These are phyloP conservation scores for Hyppa rectilinea DNA, from an alignment of 2,888 invertebrate genomes.

Conservation along the genomic window DNA sequence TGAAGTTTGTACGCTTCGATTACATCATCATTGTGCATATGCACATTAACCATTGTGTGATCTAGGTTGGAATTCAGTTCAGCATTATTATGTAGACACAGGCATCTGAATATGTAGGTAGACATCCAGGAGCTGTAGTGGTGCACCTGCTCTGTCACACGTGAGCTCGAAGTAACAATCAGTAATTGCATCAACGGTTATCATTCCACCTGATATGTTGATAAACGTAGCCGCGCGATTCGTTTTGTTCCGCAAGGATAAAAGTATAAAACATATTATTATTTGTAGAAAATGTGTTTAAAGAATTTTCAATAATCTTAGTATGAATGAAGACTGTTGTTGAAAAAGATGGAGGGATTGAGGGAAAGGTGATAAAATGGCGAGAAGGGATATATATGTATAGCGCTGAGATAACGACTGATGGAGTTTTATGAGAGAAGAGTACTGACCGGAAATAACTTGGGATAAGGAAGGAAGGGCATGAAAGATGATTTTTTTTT, in stretches of 20 bases:
- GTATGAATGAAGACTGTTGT: too few species aligned
- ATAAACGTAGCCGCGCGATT: slow-evolving; percentile 43
- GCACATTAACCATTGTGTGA: slow-evolving; percentile 17
- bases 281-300: slow-evolving; percentile 1
- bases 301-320: background rate
- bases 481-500: too few species aligned
- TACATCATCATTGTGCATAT: slow-evolving; percentile 23
- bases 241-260: slow-evolving; percentile 17
- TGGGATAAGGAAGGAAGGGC: too few species aligned
- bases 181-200: slow-evolving; percentile 40
- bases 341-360: background rate
- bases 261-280: slow-evolving; percentile 18
- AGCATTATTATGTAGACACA: slow-evolving; percentile 4
- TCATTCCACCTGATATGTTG: slow-evolving; percentile 36
- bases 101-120: background rate
- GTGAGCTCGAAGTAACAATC: slow-evolving; percentile 21
- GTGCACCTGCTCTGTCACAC: slow-evolving; percentile 6
- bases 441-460: background rate
- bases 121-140: slow-evolving; percentile 1
- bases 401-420: background rate
- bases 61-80: slow-evolving; percentile 19
- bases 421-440: background rate
- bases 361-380: background rate
- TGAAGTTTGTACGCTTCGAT: slow-evolving; percentile 11
- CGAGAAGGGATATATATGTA: too few species aligned